These are phyloP conservation scores for Fregetta grallaria DNA, from an alignment of 2,113 vertebrate species.

Conservation along the genomic window DNA sequence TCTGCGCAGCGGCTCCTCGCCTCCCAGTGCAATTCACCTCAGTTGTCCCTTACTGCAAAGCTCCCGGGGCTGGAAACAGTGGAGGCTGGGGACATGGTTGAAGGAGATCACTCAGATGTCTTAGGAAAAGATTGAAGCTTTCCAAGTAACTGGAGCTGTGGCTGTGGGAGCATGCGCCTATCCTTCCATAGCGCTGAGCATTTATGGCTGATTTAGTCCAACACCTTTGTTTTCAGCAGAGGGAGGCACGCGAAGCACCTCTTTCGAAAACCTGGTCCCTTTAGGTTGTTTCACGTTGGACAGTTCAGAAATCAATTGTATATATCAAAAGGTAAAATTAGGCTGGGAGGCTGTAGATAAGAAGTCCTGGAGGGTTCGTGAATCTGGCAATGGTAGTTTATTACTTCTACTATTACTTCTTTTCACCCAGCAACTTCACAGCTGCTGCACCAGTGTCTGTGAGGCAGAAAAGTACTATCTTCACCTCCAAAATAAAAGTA, in stretches of 20 bases:
- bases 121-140: background rate
- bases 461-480: background rate
- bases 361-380: background rate
- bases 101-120: background rate
- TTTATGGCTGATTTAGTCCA: background rate
- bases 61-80: background rate
- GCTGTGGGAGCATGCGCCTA: background rate
- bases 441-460: background rate
- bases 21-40: fast-evolving
- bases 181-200: background rate
- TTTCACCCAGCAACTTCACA: background rate
- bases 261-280: background rate
- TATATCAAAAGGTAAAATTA: constrained; percentile 4
- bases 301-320: background rate
- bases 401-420: background rate
- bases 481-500: background rate
- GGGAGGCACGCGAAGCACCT: background rate
- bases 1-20: background rate
- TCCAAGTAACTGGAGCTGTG: background rate
- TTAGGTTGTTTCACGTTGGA: background rate
- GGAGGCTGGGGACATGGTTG: background rate
- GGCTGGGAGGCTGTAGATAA: background rate
- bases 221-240: background rate
- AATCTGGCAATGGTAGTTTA: background rate
- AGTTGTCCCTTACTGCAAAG: background rate